Evolutionary conservation across 2,888 invertebrate species (phyloP).

Genomic region (Agrochola circellaris): DNA sequence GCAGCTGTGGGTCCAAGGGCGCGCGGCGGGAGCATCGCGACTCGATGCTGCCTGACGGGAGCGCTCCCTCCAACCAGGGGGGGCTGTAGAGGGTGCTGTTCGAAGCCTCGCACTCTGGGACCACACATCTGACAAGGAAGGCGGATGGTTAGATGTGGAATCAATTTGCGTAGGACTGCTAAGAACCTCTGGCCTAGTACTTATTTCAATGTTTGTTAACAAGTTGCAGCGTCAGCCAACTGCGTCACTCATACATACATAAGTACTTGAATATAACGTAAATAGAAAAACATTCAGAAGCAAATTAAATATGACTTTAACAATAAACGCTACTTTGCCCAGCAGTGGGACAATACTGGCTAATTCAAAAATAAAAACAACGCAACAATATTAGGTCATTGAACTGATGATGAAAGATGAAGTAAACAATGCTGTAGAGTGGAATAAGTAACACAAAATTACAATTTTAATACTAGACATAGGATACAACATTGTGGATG

Average conservation of each 20-base stretch:
- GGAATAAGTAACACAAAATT: not conserved
- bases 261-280: not conserved
- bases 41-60: slow-evolving; percentile 70
- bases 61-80: slow-evolving; percentile 78
- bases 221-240: not conserved
- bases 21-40: slow-evolving; percentile 76
- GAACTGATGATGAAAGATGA: not conserved
- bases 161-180: not conserved
- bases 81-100: slow-evolving; percentile 80
- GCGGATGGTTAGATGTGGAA: not conserved
- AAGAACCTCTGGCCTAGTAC: not conserved
- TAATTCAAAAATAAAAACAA: not conserved
- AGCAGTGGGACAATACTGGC: not conserved
- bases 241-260: not conserved
- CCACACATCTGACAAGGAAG: slow-evolving; percentile 78
- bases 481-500: not conserved
- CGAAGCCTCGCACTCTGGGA: slow-evolving; percentile 84
- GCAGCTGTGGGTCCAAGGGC: slow-evolving; percentile 68
- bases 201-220: not conserved
- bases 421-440: not conserved
- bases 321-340: not conserved
- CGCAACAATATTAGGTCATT: not conserved
- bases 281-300: not conserved
- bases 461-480: not conserved
- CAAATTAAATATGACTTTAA: not conserved